Conservation (phyloP, 2,113 vertebrate genomes). For the Hemiprocne comata region DNA sequence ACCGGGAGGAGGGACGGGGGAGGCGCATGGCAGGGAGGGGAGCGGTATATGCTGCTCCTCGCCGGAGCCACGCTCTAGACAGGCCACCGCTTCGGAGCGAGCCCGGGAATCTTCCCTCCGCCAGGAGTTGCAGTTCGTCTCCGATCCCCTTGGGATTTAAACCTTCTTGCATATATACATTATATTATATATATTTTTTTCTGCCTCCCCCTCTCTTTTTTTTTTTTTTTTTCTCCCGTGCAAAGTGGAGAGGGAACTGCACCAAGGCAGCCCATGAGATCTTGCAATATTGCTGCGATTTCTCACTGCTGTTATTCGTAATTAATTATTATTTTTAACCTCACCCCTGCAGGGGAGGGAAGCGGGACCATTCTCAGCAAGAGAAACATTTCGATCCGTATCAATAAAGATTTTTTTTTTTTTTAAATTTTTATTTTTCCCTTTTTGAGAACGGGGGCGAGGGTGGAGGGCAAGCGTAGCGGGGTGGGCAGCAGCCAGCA, state of each 20-base stretch:
- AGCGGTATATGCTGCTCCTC: constrained; percentile 29
- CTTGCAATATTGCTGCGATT: constrained; percentile 20
- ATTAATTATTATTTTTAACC: constrained; percentile 42
- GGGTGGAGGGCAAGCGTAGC: not conserved
- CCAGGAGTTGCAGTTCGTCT: constrained; percentile 45
- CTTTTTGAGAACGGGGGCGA: not conserved
- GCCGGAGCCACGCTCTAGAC: constrained; percentile 18
- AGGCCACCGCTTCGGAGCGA: constrained; percentile 20
- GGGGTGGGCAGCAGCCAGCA: not conserved
- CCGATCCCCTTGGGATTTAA: constrained; percentile 53
- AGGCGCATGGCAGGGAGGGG: constrained; percentile 37
- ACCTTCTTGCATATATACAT: not conserved
- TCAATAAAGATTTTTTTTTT: constrained; percentile 11
- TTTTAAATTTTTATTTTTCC: not conserved
- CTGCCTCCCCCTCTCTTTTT: not conserved
- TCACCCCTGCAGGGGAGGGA: not conserved
- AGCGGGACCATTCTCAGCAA: not conserved
- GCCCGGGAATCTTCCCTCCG: not conserved
- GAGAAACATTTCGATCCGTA: not conserved
- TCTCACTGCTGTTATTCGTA: not conserved
- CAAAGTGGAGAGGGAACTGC: constrained; percentile 50
- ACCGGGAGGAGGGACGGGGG: constrained; percentile 50
- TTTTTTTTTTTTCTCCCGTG: not conserved
- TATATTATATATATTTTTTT: too few species aligned
- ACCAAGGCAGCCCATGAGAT: constrained; percentile 37